Evolutionary conservation across 1,140 invertebrate genomes (phyloP).

Genomic region (Drosophila albomicans): DNA sequence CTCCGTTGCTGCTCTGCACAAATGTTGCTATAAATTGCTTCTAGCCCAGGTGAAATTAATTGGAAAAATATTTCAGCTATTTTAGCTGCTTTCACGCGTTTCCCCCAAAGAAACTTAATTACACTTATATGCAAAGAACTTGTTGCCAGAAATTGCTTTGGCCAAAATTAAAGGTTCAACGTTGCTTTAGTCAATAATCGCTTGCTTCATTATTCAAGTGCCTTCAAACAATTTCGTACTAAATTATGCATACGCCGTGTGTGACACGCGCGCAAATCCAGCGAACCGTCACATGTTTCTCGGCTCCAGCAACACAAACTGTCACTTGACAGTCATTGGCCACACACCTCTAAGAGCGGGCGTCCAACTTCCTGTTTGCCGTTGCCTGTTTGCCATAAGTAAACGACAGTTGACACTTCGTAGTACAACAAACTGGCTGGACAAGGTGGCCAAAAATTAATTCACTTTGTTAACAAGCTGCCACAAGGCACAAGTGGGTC

Average conservation of each 20-base stretch:
- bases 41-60: conserved; percentile 75
- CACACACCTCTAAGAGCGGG: conserved; percentile 6
- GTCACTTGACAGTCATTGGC: conserved; percentile 14
- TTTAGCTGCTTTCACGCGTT: conserved; percentile 39
- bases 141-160: not conserved
- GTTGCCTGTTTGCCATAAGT: conserved; percentile 7
- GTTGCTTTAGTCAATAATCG: conserved; percentile 6
- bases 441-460: conserved; percentile 24
- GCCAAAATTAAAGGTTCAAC: not conserved
- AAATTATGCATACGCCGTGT: conserved; percentile 47
- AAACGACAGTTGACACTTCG: conserved; percentile 28
- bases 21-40: conserved; percentile 79
- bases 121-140: conserved; percentile 27
- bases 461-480: conserved; percentile 25
- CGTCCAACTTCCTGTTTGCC: conserved; percentile 19
- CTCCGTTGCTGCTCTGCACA: conserved; percentile 36
- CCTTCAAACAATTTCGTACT: conserved; percentile 5
- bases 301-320: not conserved
- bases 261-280: not conserved
- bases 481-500: not conserved
- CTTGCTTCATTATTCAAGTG: not conserved
- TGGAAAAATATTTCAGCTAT: conserved; percentile 78
- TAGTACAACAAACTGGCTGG: not conserved
- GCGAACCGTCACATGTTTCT: conserved; percentile 12
- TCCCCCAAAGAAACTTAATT: conserved; percentile 65